Conservation (phyloP, 2,113 vertebrate species). For the Rana temporaria region DNA sequence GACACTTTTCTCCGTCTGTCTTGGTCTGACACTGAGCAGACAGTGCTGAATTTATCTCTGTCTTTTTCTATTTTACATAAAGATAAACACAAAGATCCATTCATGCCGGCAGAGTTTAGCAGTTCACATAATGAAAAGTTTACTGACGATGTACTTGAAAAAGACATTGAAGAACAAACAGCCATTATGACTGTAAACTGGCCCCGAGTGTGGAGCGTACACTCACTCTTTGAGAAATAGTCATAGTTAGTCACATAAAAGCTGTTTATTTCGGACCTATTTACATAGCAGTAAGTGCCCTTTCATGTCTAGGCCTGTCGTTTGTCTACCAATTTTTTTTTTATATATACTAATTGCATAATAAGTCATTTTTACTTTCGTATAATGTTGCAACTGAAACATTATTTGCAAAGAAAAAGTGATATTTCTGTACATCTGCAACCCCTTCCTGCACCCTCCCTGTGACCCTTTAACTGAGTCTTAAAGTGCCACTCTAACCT, state of each 20-base stretch:
- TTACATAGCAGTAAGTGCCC: conserved; percentile 13
- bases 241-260: conserved; percentile 1
- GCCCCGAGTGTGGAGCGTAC: conserved; percentile 30
- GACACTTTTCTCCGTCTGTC: conserved; percentile 1
- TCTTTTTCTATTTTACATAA: conserved; percentile 51
- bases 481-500: too few relatives aligned
- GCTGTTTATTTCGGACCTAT: conserved; percentile 30
- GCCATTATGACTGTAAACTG: conserved; percentile 37
- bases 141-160: conserved; percentile 56
- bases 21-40: conserved; percentile 37
- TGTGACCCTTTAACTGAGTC: too few relatives aligned
- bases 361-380: too few relatives aligned
- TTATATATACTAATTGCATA: background rate
- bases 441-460: too few relatives aligned
- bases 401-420: too few relatives aligned
- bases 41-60: conserved; percentile 32
- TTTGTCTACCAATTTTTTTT: background rate
- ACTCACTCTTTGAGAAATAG: conserved; percentile 7
- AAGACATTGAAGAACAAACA: conserved; percentile 48
- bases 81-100: conserved; percentile 58
- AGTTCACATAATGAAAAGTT: conserved; percentile 62
- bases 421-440: too few relatives aligned
- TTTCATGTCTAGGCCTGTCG: conserved; percentile 17
- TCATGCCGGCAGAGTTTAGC: conserved; percentile 52
- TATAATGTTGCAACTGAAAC: too few relatives aligned